These are phyloP conservation scores for Calosoma granatense DNA, from an alignment of 1,140 invertebrate species.

Conservation along the genomic window DNA sequence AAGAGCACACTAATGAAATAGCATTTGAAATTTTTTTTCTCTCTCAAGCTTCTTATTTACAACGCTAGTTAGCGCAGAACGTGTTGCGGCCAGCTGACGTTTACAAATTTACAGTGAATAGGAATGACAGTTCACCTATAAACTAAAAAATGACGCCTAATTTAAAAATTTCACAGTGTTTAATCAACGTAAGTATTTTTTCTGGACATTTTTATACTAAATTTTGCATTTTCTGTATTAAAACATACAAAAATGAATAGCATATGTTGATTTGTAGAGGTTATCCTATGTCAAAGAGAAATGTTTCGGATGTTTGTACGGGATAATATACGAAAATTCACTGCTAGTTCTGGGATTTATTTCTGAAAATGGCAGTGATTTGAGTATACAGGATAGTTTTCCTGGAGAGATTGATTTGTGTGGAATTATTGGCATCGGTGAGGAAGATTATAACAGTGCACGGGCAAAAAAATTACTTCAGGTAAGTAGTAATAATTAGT, in stretches of 20 bases:
- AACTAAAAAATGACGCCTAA: constrained; percentile 34
- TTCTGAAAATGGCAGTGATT: constrained; percentile 44
- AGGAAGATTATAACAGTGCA: constrained; percentile 39
- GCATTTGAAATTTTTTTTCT: too few species aligned
- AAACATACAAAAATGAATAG: constrained; percentile 8
- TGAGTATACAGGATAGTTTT: constrained; percentile 50
- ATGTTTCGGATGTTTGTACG: constrained; percentile 57
- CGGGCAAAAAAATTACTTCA: constrained; percentile 51
- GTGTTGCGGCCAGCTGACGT: too few species aligned
- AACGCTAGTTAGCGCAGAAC: too few species aligned
- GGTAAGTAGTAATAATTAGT: constrained; percentile 34
- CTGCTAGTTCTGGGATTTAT: constrained; percentile 55
- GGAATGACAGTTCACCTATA: not conserved
- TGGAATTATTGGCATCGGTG: constrained; percentile 53
- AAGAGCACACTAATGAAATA: too few species aligned
- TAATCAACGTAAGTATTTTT: constrained; percentile 32
- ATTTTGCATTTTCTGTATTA: too few species aligned
- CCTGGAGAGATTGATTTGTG: constrained; percentile 65
- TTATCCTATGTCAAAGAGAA: constrained; percentile 43
- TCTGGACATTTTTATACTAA: not conserved
- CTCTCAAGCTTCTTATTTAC: too few species aligned
- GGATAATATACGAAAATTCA: constrained; percentile 58
- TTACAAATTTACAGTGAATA: not conserved
- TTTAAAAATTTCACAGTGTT: constrained; percentile 36
- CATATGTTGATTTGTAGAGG: constrained; percentile 39